Evolutionary conservation across 23 tunicate genomes (phyloP).

Genomic region (Botrylloides violaceus): DNA sequence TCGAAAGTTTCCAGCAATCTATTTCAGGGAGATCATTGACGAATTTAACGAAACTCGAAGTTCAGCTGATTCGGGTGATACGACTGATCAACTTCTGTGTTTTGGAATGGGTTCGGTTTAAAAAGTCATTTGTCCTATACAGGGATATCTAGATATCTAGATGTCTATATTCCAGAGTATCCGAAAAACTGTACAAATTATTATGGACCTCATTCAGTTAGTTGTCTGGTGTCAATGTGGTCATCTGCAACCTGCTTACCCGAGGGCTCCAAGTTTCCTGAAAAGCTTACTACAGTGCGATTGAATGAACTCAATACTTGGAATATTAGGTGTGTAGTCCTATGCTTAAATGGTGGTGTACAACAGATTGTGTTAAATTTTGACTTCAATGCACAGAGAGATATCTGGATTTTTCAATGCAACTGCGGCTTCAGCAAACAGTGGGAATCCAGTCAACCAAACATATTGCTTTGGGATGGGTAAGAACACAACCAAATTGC

Average conservation of each 20-base stretch:
- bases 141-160: too few species aligned
- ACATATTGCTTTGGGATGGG: constrained; percentile 30
- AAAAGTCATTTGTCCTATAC: background rate
- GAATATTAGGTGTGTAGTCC: constrained; percentile 18
- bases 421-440: constrained; percentile 15
- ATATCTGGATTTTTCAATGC: background rate
- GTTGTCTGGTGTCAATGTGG: constrained; percentile 25
- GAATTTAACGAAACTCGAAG: background rate
- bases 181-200: constrained; percentile 15
- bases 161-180: too few species aligned
- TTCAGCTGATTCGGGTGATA: constrained; percentile 15
- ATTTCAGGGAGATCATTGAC: constrained; percentile 3
- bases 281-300: constrained; percentile 11
- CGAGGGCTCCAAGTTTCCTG: constrained; percentile 26
- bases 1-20: too few species aligned
- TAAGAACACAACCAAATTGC: too few species aligned
- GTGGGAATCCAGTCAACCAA: constrained; percentile 10
- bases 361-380: background rate
- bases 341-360: too few species aligned
- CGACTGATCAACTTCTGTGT: constrained; percentile 9
- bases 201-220: constrained; percentile 13
- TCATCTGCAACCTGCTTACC: constrained; percentile 11
- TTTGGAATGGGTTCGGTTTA: constrained; percentile 18
- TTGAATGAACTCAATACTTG: constrained; percentile 6
- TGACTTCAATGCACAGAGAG: background rate